Conservation (phyloP, 2,888 invertebrate species). For the Tenodera sinensis region DNA sequence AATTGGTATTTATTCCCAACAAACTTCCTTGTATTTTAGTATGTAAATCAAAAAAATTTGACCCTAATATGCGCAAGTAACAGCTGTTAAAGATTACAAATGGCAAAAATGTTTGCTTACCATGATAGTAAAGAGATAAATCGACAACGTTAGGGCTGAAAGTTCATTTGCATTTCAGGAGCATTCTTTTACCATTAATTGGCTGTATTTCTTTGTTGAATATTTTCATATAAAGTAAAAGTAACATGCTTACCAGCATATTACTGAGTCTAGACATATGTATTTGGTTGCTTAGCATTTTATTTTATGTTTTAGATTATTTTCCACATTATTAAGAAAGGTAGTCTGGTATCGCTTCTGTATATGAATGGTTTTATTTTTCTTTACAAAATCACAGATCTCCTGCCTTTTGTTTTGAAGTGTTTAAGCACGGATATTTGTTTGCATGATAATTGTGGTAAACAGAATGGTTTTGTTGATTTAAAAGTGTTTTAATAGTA, state of each 20-base stretch:
- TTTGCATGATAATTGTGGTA: neutral
- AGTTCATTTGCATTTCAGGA: neutral
- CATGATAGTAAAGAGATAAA: too few relatives aligned
- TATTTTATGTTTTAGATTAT: neutral
- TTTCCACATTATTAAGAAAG: neutral
- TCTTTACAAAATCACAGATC: neutral
- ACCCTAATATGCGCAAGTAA: too few relatives aligned
- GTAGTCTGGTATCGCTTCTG: neutral
- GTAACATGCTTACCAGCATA: too few relatives aligned
- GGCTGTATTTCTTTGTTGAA: too few relatives aligned
- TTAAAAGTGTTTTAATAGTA: neutral
- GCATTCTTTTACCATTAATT: neutral
- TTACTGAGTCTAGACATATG: too few relatives aligned
- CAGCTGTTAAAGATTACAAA: too few relatives aligned
- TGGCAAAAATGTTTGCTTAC: too few relatives aligned
- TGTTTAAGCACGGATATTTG: conserved; percentile 21
- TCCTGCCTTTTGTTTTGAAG: conserved; percentile 1
- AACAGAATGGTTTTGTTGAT: neutral
- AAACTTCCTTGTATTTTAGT: too few relatives aligned
- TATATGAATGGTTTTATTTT: neutral
- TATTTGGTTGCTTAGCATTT: neutral
- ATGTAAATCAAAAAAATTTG: too few relatives aligned
- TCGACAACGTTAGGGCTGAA: neutral
- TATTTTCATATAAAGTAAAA: too few relatives aligned
- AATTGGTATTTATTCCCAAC: too few relatives aligned